These are phyloP conservation scores for Hapalemur alaotrensis DNA, from an alignment of 2,797 vertebrate species.

Conservation along the genomic window DNA sequence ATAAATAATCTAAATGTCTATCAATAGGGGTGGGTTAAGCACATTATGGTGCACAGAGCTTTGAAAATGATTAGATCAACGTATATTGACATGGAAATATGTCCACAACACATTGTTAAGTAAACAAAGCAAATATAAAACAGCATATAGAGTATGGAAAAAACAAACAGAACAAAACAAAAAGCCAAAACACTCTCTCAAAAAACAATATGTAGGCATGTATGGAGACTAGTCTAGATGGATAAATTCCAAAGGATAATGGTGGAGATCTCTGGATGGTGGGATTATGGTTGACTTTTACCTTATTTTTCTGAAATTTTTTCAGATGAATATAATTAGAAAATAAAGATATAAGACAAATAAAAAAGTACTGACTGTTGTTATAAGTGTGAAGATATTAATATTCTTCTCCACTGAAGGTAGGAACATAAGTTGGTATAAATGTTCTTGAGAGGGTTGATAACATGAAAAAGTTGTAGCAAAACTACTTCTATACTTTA, in stretches of 20 bases:
- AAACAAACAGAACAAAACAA: neutral
- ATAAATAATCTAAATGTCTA: neutral
- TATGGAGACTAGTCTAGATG: neutral
- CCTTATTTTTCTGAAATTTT: neutral
- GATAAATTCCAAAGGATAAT: neutral
- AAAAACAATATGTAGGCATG: neutral
- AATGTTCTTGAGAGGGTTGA: neutral
- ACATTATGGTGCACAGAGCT: neutral
- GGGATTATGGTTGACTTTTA: neutral
- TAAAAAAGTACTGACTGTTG: neutral
- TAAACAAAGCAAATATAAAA: neutral
- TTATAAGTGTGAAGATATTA: neutral
- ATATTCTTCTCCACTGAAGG: neutral
- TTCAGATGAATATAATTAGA: neutral
- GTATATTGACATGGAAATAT: neutral
- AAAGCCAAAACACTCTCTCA: neutral
- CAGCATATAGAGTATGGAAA: too few relatives aligned
- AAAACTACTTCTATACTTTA: neutral
- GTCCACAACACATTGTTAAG: neutral
- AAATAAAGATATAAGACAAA: neutral
- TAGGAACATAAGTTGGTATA: neutral
- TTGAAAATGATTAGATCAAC: neutral
- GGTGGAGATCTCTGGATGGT: neutral
- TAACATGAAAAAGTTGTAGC: neutral
- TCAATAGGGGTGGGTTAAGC: neutral